A percentile compares a stretch with the other conserved stretches of the same genome.
Conservation (phyloP, 2,888 invertebrate genomes). For the Coleophora flavipennella region DNA sequence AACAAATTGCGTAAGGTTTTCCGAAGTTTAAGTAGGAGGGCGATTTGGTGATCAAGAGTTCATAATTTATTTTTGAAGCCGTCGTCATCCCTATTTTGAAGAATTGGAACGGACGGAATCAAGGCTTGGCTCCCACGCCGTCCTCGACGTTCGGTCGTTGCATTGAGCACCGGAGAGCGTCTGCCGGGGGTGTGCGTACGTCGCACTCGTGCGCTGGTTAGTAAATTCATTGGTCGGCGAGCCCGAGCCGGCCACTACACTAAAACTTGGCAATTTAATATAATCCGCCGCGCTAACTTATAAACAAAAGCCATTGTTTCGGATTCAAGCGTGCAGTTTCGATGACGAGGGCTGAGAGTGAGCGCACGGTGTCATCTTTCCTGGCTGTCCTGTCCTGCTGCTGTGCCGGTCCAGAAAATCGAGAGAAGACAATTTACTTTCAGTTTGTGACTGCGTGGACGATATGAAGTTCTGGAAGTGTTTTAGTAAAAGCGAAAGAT, state of each 20-base stretch:
- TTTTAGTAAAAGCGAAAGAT: slow-evolving; percentile 40
- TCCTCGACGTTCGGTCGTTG: slow-evolving; percentile 34
- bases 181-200: slow-evolving; percentile 45
- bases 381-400: slow-evolving; percentile 25
- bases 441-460: not conserved
- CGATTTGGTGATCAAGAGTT: too few relatives aligned
- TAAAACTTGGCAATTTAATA: slow-evolving; percentile 58
- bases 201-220: slow-evolving; percentile 52
- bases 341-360: slow-evolving; percentile 50
- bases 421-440: too few relatives aligned
- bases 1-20: too few relatives aligned
- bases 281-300: slow-evolving; percentile 55
- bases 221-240: slow-evolving; percentile 46
- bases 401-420: slow-evolving; percentile 7
- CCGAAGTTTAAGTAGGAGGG: too few relatives aligned
- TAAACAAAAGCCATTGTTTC: slow-evolving; percentile 72
- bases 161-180: slow-evolving; percentile 37
- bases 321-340: slow-evolving; percentile 53
- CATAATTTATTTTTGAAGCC: too few relatives aligned
- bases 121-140: slow-evolving; percentile 59
- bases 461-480: slow-evolving; percentile 67
- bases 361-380: slow-evolving; percentile 42
- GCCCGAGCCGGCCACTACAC: slow-evolving; percentile 38
- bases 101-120: slow-evolving; percentile 31
- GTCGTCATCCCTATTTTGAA: too few relatives aligned